phyloP scores from a whole-genome alignment of 2,797 vertebrate species.

The Typhlichthys subterraneus region DNA sequence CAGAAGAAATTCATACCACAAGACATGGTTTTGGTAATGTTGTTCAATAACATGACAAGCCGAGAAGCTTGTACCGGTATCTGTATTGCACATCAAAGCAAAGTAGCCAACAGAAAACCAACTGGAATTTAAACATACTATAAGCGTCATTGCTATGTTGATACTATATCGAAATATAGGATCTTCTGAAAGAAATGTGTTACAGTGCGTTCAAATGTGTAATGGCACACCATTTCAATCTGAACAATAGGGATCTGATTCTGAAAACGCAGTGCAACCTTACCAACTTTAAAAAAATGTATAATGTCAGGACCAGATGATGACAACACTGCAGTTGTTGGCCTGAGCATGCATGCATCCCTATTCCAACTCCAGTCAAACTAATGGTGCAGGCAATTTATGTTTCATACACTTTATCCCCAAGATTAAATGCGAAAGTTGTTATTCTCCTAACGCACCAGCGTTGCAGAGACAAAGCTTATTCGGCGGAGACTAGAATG shows the following conservation, averaged over 20 bases:
- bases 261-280: constrained; percentile 1
- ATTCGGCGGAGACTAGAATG: background rate
- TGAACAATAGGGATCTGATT: background rate
- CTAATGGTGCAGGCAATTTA: background rate
- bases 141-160: too few relatives aligned
- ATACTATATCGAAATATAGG: too few relatives aligned
- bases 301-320: too few relatives aligned
- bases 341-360: background rate
- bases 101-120: background rate
- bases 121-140: background rate
- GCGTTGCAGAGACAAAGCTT: background rate
- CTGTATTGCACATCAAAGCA: background rate
- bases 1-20: background rate
- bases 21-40: background rate
- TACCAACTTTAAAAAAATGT: too few relatives aligned
- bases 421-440: constrained; percentile 11
- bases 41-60: background rate
- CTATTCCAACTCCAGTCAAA: background rate
- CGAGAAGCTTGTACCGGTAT: background rate
- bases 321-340: too few relatives aligned
- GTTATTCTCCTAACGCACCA: constrained; percentile 7
- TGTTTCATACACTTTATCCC: constrained; percentile 10
- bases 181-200: background rate
- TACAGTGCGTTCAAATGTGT: background rate
- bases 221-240: background rate